Percentiles rank a stretch among this genome's conserved stretches.
These are phyloP conservation scores for Trinorchestia longiramus DNA, from an alignment of 1,140 invertebrate genomes.

Conservation along the genomic window DNA sequence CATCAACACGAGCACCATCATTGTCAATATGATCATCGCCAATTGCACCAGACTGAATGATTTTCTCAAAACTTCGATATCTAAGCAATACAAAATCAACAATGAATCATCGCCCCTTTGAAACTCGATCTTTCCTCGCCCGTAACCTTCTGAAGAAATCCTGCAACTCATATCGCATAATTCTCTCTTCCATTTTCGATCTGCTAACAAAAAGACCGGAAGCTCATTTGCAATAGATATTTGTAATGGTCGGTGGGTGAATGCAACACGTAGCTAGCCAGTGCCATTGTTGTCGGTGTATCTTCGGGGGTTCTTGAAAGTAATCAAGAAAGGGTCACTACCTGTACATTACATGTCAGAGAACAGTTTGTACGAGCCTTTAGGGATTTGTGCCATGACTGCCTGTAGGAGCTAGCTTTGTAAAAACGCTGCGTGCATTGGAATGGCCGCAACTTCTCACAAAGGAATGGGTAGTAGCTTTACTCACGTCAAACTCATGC, in stretches of 20 bases:
- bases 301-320: not conserved
- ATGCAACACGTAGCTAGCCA: not conserved
- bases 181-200: not conserved
- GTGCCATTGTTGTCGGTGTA: not conserved
- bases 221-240: constrained; percentile 54
- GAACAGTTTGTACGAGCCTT: not conserved
- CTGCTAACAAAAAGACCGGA: not conserved
- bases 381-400: not conserved
- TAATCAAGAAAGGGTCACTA: not conserved
- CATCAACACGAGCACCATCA: not conserved
- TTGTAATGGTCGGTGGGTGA: not conserved
- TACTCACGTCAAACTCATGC: not conserved
- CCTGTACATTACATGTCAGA: not conserved
- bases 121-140: not conserved
- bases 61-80: not conserved
- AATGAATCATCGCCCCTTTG: not conserved
- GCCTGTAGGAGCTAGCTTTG: not conserved
- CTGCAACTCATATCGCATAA: not conserved
- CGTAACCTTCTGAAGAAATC: not conserved
- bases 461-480: not conserved
- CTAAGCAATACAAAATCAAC: not conserved
- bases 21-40: not conserved
- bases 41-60: not conserved
- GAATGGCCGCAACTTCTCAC: not conserved
- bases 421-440: not conserved